Conservation (phyloP, 2,888 invertebrate species). For the Hoplodrina ambigua region DNA sequence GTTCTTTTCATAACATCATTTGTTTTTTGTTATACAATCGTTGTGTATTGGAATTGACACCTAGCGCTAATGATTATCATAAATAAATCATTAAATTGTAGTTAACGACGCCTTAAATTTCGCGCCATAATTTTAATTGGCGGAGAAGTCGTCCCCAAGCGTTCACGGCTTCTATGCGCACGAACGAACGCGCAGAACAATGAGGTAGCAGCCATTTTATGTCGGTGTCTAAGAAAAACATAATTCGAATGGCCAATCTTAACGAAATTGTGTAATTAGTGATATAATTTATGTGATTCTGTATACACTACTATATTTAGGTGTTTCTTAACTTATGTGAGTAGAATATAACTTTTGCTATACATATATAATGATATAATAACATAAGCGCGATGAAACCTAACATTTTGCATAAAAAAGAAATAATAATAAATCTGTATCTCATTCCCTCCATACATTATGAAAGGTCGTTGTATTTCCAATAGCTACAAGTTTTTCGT, state of each 20-base stretch:
- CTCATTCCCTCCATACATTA: slow-evolving; percentile 77
- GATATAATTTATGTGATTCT: slow-evolving; percentile 90
- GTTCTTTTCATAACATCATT: slow-evolving; percentile 78
- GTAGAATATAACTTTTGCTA: slow-evolving; percentile 86
- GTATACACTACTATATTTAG: slow-evolving; percentile 86
- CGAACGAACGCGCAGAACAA: slow-evolving; percentile 91
- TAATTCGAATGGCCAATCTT: slow-evolving; percentile 91
- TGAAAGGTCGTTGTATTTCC: slow-evolving; percentile 77
- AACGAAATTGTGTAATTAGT: slow-evolving; percentile 90
- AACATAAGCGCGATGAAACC: slow-evolving; percentile 84
- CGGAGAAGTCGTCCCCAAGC: slow-evolving; percentile 90
- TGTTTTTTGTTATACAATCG: slow-evolving; percentile 78
- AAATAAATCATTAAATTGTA: slow-evolving; percentile 76
- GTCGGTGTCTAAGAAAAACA: slow-evolving; percentile 91
- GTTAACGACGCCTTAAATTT: slow-evolving; percentile 88
- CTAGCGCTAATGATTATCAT: slow-evolving; percentile 66
- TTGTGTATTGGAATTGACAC: slow-evolving; percentile 69
- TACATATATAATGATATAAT: slow-evolving; percentile 77
- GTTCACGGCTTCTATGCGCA: slow-evolving; percentile 91
- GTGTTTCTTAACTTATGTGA: slow-evolving; percentile 88
- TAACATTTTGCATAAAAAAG: slow-evolving; percentile 79
- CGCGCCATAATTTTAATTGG: slow-evolving; percentile 91
- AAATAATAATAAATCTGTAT: slow-evolving; percentile 81
- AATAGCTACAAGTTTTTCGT: slow-evolving; percentile 73
- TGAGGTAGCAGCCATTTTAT: slow-evolving; percentile 91